phyloP scores from a whole-genome alignment of 2,888 invertebrate genomes.

The Melinaea marsaeus region DNA sequence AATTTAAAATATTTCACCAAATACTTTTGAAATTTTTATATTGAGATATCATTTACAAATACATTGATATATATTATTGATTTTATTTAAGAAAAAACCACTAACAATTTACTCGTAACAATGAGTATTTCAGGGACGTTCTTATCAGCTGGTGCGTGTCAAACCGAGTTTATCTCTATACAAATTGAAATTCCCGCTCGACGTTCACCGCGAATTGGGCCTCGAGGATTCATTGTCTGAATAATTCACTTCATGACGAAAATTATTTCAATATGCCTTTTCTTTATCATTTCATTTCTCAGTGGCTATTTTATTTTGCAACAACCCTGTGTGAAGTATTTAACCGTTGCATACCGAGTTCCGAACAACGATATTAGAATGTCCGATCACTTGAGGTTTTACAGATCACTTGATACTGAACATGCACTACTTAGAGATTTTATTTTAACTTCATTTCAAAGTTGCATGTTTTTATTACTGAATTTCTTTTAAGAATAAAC shows the following conservation, averaged over 20 bases:
- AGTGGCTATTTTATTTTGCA: constrained; percentile 10
- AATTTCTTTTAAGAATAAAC: not conserved
- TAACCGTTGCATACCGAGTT: constrained; percentile 43
- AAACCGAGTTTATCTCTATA: constrained; percentile 2
- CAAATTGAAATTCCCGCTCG: constrained; percentile 4
- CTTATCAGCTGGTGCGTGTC: not conserved
- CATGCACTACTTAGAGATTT: constrained; percentile 20
- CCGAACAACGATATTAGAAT: constrained; percentile 47
- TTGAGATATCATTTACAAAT: not conserved
- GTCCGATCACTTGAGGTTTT: constrained; percentile 40
- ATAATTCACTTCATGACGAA: constrained; percentile 1
- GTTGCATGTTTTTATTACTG: constrained; percentile 11
- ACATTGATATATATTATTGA: not conserved
- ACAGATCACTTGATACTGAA: constrained; percentile 31
- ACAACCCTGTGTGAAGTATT: constrained; percentile 36
- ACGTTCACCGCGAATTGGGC: not conserved
- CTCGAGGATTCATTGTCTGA: constrained; percentile 3
- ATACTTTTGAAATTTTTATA: constrained; percentile 16
- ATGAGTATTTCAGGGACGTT: not conserved
- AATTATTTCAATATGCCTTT: not conserved
- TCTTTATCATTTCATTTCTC: not conserved
- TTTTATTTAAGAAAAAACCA: not conserved
- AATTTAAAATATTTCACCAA: constrained; percentile 22
- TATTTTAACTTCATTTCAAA: constrained; percentile 13
- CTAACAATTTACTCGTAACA: not conserved